These are phyloP conservation scores for Bubo blakistoni DNA, from an alignment of 2,113 vertebrate genomes.

Conservation along the genomic window DNA sequence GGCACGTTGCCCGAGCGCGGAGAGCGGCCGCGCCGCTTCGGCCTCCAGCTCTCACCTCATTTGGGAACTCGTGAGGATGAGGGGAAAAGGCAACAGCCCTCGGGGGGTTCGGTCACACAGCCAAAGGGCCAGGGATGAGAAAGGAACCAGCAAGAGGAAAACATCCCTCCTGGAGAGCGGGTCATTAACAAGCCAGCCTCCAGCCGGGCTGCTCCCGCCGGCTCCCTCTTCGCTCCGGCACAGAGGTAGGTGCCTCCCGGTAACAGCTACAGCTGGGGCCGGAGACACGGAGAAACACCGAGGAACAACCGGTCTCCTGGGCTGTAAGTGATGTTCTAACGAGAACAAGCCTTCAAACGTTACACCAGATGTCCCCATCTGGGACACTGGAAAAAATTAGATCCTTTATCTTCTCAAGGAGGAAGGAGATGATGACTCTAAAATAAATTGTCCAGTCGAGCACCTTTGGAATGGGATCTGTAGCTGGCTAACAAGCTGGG, in stretches of 20 bases:
- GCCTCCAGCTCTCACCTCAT: not conserved
- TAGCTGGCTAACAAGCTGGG: not conserved
- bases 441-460: not conserved
- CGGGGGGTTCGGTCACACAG: not conserved
- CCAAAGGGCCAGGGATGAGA: not conserved
- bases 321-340: not conserved
- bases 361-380: not conserved
- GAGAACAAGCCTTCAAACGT: not conserved
- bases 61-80: not conserved
- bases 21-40: not conserved
- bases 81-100: not conserved
- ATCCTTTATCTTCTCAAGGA: not conserved
- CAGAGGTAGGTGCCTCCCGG: not conserved
- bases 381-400: not conserved
- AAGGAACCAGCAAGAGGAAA: not conserved
- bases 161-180: not conserved
- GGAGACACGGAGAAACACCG: not conserved
- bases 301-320: rapidly evolving
- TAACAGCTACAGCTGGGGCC: not conserved
- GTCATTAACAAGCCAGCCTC: not conserved
- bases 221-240: not conserved
- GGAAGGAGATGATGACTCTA: rapidly evolving
- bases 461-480: not conserved
- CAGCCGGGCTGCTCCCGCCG: not conserved
- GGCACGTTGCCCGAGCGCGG: not conserved